Base-by-base conservation (phyloP, 2,797 vertebrate genomes). In the Muraenolepis orangiensis region DNA sequence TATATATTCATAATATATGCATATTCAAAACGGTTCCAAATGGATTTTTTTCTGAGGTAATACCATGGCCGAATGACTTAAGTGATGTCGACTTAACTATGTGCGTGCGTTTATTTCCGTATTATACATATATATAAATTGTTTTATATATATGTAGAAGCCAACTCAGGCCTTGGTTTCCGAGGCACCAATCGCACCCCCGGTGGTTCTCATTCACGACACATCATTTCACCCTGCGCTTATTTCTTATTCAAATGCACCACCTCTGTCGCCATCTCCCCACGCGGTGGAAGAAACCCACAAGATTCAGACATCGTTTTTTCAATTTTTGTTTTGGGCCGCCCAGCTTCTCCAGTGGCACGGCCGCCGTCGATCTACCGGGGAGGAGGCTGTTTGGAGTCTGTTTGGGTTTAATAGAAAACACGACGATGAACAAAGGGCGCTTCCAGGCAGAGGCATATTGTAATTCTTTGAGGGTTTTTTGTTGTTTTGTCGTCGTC, bases 91-190 rank as follows among this genome's bases (percentile, higher is more conserved):
- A 61, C 66, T 30, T 26, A 28, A 36, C 28, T 71, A 20, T 31
- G 14, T 68, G 28, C 12, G 32, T 38, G 69, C 23, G n/a, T 70
- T 29, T 14, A 6, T 31, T 14, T 68, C 13, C 2, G 61, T n/a
- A 20, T n/a, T 28, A 12, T 31, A 51, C 46, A 23, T 38, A 29
- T 36, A 13, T 74, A 16, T 61, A 14, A n/a, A n/a, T n/a, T n/a
- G n/a, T n/a, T n/a, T n/a, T n/a, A n/a, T n/a, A n/a, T n/a, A n/a
- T n/a, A n/a, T n/a, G n/a, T n/a, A n/a, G n/a, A n/a, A n/a, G n/a
- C n/a, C n/a, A n/a, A 88, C 91, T 90, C 87, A 84, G 74, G 81
- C 80, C 81, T 87, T 84, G 86, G 46, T 78, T 72, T 16, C 84
- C 82, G 74, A 87, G 74, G 76, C 84, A 46, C 81, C 4, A 68